These are phyloP conservation scores for Leptinotarsa juncta DNA, from an alignment of 2,888 invertebrate species.

Conservation along the genomic window DNA sequence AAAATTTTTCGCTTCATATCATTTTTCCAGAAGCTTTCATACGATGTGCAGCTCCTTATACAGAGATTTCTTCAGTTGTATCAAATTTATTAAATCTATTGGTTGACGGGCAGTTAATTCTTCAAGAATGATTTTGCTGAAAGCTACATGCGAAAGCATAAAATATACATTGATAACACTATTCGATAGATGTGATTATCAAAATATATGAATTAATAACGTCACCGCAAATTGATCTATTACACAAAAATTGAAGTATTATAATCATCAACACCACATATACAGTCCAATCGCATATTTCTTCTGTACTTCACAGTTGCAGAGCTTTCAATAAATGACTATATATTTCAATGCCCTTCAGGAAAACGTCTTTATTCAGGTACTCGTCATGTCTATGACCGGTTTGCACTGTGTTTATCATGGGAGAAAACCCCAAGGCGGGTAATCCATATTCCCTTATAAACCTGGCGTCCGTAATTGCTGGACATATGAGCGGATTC, in stretches of 20 bases:
- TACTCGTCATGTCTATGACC: conserved; percentile 92
- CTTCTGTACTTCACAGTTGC: conserved; percentile 19
- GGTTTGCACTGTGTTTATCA: conserved; percentile 82
- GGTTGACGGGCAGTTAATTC: no score
- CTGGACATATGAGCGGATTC: conserved; percentile 82
- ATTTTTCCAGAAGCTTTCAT: no score
- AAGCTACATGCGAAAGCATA: no score
- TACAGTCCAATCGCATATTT: neutral
- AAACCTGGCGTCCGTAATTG: conserved; percentile 88
- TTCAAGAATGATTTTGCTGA: no score
- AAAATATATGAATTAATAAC: no score
- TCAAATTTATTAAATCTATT: no score
- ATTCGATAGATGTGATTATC: no score
- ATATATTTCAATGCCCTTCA: conserved; percentile 85
- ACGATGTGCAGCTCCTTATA: no score
- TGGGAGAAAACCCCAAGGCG: conserved; percentile 90
- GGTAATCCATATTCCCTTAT: conserved; percentile 80
- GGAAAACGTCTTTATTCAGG: conserved; percentile 79
- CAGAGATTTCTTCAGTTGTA: no score
- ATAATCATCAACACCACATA: neutral
- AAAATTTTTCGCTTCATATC: no score
- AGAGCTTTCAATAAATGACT: conserved; percentile 61
- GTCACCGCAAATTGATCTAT: neutral
- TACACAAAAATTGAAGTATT: neutral
- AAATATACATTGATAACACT: no score